A percentile compares a stretch with the other conserved stretches of the same genome.
Conservation (phyloP, 2,888 invertebrate species). For the Danaus chrysippus region DNA sequence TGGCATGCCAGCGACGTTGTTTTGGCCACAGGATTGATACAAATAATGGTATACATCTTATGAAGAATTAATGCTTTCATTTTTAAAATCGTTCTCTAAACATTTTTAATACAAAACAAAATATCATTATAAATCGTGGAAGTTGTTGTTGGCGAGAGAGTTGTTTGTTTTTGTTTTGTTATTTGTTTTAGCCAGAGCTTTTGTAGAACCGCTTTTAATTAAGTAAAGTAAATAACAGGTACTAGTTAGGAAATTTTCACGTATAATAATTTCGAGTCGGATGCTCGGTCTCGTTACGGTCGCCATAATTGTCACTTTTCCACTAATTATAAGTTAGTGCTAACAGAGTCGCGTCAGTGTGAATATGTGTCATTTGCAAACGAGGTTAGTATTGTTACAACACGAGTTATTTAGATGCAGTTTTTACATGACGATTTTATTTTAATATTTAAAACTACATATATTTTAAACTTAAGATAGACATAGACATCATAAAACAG, state of each 20-base stretch:
- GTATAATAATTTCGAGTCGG: not conserved
- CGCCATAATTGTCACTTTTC: constrained; percentile 18
- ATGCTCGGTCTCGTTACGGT: not conserved
- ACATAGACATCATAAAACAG: no score
- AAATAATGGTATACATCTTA: no score
- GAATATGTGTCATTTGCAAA: constrained; percentile 8
- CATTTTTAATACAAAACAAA: no score
- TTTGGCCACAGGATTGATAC: not conserved
- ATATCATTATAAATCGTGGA: no score
- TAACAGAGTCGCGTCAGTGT: constrained; percentile 13
- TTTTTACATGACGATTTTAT: not conserved
- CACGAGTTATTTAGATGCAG: not conserved
- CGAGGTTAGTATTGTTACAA: constrained; percentile 1
- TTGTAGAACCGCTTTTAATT: not conserved
- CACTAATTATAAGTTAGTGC: constrained; percentile 13
- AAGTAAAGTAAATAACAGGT: not conserved
- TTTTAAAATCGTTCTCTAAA: no score
- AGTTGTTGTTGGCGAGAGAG: no score
- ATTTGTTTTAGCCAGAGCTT: no score
- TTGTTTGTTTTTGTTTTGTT: no score
- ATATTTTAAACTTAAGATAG: no score
- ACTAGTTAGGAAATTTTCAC: not conserved
- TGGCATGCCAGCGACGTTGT: not conserved
- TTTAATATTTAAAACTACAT: no score
- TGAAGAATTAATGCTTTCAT: no score